phyloP scores from a whole-genome alignment of 2,797 vertebrate species.

The Avahi laniger region DNA sequence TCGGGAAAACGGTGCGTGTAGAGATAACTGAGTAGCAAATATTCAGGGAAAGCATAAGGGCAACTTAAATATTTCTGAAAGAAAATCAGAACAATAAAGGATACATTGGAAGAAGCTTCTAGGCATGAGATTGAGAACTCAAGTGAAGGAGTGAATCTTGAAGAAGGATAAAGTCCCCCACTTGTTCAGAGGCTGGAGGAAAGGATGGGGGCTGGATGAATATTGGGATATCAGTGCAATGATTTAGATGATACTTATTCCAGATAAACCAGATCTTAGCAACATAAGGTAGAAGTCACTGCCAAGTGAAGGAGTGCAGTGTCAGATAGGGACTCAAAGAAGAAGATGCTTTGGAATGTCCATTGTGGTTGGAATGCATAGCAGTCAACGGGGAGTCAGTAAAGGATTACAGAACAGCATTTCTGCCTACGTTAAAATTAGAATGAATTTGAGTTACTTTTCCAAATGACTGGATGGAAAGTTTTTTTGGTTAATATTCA shows the following conservation, averaged over 20 bases:
- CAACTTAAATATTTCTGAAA: neutral
- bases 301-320: conserved; percentile 62
- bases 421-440: conserved; percentile 32
- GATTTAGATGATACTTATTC: neutral
- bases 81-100: conserved; percentile 3
- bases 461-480: conserved; percentile 50
- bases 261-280: neutral
- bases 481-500: conserved; percentile 40
- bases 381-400: neutral
- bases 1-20: neutral
- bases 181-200: neutral
- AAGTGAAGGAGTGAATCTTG: neutral
- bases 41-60: neutral
- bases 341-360: neutral
- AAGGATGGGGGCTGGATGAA: neutral
- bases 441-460: conserved; percentile 12
- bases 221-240: neutral
- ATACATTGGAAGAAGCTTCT: neutral
- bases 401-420: neutral
- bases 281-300: neutral
- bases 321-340: conserved; percentile 48
- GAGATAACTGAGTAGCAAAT: neutral
- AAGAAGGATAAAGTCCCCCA: neutral
- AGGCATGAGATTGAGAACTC: neutral
- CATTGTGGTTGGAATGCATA: neutral